Evolutionary conservation across 1,140 invertebrate genomes (phyloP).

Genomic region (Amyelois transitella): DNA sequence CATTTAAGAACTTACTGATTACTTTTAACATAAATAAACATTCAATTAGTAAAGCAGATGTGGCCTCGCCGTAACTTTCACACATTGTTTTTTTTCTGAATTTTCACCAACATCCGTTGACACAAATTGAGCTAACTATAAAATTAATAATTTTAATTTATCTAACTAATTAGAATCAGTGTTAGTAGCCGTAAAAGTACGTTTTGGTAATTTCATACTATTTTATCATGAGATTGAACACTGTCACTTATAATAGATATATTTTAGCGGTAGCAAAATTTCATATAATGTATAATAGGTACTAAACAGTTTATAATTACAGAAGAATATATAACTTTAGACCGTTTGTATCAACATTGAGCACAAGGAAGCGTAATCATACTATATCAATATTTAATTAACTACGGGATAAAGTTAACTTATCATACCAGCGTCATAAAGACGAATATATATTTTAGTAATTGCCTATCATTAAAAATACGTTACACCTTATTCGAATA

Average conservation of each 20-base stretch:
- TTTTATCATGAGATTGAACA: constrained; percentile 59
- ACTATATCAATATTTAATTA: constrained; percentile 38
- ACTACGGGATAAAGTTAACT: constrained; percentile 33
- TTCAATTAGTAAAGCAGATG: constrained; percentile 19
- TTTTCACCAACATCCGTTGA: constrained; percentile 12
- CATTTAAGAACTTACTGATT: constrained; percentile 23
- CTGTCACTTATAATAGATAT: constrained; percentile 33
- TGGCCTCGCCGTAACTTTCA: neutral
- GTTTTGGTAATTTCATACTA: constrained; percentile 31
- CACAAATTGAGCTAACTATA: constrained; percentile 53
- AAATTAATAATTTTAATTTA: constrained; percentile 34
- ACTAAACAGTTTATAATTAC: constrained; percentile 27
- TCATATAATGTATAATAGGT: constrained; percentile 15
- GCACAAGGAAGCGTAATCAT: constrained; percentile 67
- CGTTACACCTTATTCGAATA: constrained; percentile 57
- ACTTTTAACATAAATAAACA: constrained; percentile 21
- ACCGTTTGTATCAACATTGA: constrained; percentile 69
- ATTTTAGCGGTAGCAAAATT: constrained; percentile 21
- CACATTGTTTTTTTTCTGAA: neutral
- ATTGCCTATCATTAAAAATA: constrained; percentile 40
- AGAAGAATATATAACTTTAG: constrained; percentile 47
- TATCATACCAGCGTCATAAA: constrained; percentile 64
- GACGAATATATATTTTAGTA: constrained; percentile 55
- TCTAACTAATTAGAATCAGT: constrained; percentile 22
- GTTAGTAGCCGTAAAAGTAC: constrained; percentile 34